Evolutionary conservation across 2,888 invertebrate species (phyloP), one percentile per base, ranked within the genome.

Genomic region (Flexamia atlantica): DNA sequence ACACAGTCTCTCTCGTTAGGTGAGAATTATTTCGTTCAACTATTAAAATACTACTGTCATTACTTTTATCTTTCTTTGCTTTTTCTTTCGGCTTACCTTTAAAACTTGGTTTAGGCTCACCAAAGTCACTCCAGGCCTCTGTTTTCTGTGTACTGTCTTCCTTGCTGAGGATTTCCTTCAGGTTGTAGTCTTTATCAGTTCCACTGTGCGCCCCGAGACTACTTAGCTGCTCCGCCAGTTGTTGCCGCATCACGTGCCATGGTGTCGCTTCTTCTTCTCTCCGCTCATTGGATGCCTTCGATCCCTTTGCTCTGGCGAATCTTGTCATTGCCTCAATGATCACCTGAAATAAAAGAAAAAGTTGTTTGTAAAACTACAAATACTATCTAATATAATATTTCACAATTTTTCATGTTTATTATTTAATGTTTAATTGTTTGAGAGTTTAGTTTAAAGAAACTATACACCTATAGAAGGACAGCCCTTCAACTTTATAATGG

Each of bases 271-370:
- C 93, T 88, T 94, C 93, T 0, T 94, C 94, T 17, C 93, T 88
- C 86, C 93, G 92, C 89, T 94, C 94, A 88, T 95, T 95, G 2
- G 95, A 95, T 5, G 95, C 90, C 90, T 95, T 95, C 0, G 95
- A 95, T 46, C 95, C 95, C 89, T 93, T 94, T 0, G 95, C 94
- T 89, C 95, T 91, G 32, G 95, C 94, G 91, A 94, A 95, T 87
- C 95, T 91, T 5, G 95, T 95, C 95, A 96, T 95, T 7, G n/a
- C n/a, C n/a, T n/a, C n/a, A n/a, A n/a, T n/a, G n/a, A n/a, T 2
- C 36, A 36, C 36, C 9, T 4, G 36, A 36, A 36, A 36, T 36
- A 36, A 36, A 36, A 4, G 9, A n/a, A n/a, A n/a, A n/a, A n/a
- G n/a, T n/a, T n/a, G n/a, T n/a, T n/a, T n/a, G n/a, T n/a, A n/a